phyloP scores from a whole-genome alignment of 1,140 invertebrate genomes.

The Apis dorsata region DNA sequence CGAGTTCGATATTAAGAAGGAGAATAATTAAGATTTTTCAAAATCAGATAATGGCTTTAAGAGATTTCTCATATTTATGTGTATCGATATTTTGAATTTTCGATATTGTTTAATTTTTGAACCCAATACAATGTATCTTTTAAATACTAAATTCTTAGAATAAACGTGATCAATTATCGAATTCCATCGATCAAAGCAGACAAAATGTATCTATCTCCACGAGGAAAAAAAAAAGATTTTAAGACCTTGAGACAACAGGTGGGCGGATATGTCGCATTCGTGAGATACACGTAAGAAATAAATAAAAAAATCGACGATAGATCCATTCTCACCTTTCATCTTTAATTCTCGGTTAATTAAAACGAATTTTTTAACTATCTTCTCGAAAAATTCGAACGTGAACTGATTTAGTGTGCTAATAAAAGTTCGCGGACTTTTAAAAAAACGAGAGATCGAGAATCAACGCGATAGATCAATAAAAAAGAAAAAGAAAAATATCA shows the following conservation, averaged over 20 bases:
- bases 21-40: too few relatives aligned
- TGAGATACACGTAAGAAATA: neutral
- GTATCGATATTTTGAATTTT: too few relatives aligned
- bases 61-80: too few relatives aligned
- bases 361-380: neutral
- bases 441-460: conserved; percentile 9
- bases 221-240: neutral
- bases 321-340: neutral
- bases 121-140: too few relatives aligned
- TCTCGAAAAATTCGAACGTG: conserved; percentile 1
- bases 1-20: too few relatives aligned
- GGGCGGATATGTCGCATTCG: neutral
- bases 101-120: too few relatives aligned
- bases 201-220: neutral
- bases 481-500: neutral
- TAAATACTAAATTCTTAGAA: too few relatives aligned
- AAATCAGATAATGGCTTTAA: too few relatives aligned
- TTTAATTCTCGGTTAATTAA: neutral
- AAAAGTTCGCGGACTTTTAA: neutral
- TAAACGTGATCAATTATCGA: too few relatives aligned
- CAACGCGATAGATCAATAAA: conserved; percentile 1
- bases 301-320: neutral
- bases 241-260: conserved; percentile 22
- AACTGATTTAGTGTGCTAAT: neutral
- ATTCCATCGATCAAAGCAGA: neutral